These are phyloP conservation scores for Microcebus jonahi DNA, from an alignment of 2,113 vertebrate genomes.

Conservation along the genomic window DNA sequence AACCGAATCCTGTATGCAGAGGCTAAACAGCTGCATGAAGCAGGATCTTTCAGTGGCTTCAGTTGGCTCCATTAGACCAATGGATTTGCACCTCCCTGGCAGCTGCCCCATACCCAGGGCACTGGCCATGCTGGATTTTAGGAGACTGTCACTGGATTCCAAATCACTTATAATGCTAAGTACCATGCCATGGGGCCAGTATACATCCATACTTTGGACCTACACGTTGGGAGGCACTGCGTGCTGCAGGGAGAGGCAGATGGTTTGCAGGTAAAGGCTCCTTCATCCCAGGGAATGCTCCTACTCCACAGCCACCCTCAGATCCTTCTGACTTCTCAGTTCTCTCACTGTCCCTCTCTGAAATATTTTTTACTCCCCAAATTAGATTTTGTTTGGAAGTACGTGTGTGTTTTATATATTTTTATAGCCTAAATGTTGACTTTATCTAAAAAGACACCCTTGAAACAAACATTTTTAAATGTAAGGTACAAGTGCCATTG, in stretches of 20 bases:
- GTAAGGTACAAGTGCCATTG: background rate
- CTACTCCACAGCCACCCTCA: background rate
- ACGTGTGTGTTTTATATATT: slow-evolving; percentile 21
- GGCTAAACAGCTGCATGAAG: background rate
- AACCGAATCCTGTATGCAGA: background rate
- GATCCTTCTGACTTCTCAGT: background rate
- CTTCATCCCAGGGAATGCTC: background rate
- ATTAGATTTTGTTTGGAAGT: background rate
- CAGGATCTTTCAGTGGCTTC: background rate
- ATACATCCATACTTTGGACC: background rate
- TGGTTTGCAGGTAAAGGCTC: background rate
- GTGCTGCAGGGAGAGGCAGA: background rate
- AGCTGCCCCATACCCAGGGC: background rate
- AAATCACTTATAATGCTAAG: background rate
- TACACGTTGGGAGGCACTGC: background rate
- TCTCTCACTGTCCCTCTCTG: background rate
- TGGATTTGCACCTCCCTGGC: background rate
- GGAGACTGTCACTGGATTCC: background rate
- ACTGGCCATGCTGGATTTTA: background rate
- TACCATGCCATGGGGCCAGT: background rate
- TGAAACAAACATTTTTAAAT: slow-evolving; percentile 55
- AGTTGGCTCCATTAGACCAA: background rate
- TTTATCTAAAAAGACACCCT: background rate
- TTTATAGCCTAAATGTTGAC: slow-evolving; percentile 19
- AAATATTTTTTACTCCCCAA: slow-evolving; percentile 24